A percentile compares a stretch with the other conserved stretches of the same genome.
Conservation (phyloP, 2,797 vertebrate genomes). For the Xiphophorus birchmanni region DNA sequence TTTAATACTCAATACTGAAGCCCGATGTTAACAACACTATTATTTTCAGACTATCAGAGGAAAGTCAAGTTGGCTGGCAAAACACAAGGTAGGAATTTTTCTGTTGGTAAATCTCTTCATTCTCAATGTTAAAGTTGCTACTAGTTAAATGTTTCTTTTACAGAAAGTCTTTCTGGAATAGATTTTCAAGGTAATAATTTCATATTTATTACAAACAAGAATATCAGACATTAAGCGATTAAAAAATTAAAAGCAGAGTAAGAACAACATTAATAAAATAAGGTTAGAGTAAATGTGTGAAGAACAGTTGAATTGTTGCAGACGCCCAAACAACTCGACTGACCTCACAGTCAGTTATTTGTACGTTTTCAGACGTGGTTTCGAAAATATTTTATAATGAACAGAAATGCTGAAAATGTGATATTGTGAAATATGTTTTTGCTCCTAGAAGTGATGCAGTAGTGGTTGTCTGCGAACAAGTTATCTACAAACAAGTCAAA, state of each 20-base stretch:
- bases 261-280: not conserved
- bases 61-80: conserved; percentile 2
- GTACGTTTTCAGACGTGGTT: conserved; percentile 25
- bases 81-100: conserved; percentile 7
- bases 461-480: not conserved
- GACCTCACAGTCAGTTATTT: conserved; percentile 26
- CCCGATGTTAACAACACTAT: not conserved
- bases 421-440: conserved; percentile 4
- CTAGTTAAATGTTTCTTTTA: not conserved
- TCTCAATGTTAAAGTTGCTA: not conserved
- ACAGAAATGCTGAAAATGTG: not conserved
- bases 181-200: conserved; percentile 33
- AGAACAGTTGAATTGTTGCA: conserved; percentile 3
- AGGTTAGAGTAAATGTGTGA: too few relatives aligned
- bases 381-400: not conserved
- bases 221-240: not conserved
- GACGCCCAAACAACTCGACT: conserved; percentile 14
- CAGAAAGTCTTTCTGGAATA: conserved; percentile 29
- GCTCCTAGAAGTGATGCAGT: conserved; percentile 17
- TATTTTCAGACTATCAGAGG: conserved; percentile 6
- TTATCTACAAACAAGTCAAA: too few relatives aligned
- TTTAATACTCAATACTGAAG: not conserved
- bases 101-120: not conserved
- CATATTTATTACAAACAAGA: not conserved
- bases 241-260: not conserved